Base-by-base conservation (phyloP, 2,113 vertebrate genomes). In the Nycticebus coucang region DNA sequence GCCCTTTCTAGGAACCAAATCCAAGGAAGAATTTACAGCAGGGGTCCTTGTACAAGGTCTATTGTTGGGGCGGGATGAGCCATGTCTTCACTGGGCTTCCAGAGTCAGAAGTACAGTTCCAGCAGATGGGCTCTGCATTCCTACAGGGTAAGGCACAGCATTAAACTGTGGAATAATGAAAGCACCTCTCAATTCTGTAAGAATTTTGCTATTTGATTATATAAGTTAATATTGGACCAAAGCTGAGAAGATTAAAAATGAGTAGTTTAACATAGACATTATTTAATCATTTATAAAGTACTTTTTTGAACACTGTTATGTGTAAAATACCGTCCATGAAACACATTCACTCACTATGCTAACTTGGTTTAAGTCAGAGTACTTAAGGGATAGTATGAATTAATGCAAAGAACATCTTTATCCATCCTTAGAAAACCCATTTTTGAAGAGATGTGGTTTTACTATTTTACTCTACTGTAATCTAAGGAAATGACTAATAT, bases 401-500 rank as follows among this genome's bases (percentile, higher is more conserved):
- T 71, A 68, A 84, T 79, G 37, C 30, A 37, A 72, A 80, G n/a
- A 91, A 66, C 33, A 8, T 41, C 2, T 24, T 5, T 37, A 33
- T 26, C 7, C 22, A 28, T 26, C 68, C 14, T 0, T 7, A 12
- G 83, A 69, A 71, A 7, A 13, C 17, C 28, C 4, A 4, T 37
- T 86, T 62, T 79, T 45, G 21, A 92, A 91, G 64, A 89, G 59
- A 82, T 45, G 18, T 55, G 2, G 30, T 87, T 96, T 88, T 92
- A 82, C 92, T 96, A 79, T 94, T 96, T 95, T 74, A 87, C 64
- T 92, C 26, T 74, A 41, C 91, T 60, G 33, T 60, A 90, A 89
- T 82, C 71, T 91, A 72, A 95, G 81, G 79, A 97, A 93, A 37
- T 89, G 91, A 37, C 80, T 92, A 45, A 2, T 93, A 71, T 87